A percentile compares a stretch with the other conserved stretches of the same genome.
These are phyloP conservation scores for Ormyrus rosae DNA, from an alignment of 2,888 invertebrate species.

Conservation along the genomic window DNA sequence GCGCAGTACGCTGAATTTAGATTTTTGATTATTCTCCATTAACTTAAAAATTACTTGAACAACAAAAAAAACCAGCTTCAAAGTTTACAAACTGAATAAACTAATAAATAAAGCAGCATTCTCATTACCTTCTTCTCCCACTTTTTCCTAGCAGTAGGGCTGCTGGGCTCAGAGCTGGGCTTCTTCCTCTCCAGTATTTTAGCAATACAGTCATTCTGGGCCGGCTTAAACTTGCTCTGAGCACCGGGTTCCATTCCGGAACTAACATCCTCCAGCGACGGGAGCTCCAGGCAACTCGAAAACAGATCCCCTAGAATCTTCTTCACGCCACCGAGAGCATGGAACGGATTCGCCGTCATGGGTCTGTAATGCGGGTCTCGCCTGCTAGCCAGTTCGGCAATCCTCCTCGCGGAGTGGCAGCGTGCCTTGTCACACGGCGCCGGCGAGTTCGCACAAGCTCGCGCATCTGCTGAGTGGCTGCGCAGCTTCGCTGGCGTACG, in stretches of 20 bases:
- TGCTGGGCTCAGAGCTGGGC: constrained; percentile 73
- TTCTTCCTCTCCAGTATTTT: constrained; percentile 73
- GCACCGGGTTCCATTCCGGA: constrained; percentile 73
- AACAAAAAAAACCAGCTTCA: no score
- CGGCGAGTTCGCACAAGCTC: constrained; percentile 70
- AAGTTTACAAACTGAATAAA: no score
- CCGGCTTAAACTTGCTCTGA: constrained; percentile 67
- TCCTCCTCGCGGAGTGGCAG: constrained; percentile 81
- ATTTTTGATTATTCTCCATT: no score
- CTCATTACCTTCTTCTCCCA: constrained; percentile 72
- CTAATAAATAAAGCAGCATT: no score
- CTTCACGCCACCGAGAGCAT: constrained; percentile 87
- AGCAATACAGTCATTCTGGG: constrained; percentile 72
- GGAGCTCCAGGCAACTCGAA: constrained; percentile 87
- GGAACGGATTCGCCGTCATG: constrained; percentile 83
- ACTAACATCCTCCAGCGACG: constrained; percentile 79
- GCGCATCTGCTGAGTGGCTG: constrained; percentile 73
- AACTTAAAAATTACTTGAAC: no score
- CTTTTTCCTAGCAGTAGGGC: constrained; percentile 73
- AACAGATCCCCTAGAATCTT: constrained; percentile 85
- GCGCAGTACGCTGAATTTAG: no score
- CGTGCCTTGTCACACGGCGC: constrained; percentile 86
- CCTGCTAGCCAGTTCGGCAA: constrained; percentile 91
- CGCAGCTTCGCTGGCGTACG: constrained; percentile 61
- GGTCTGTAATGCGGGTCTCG: constrained; percentile 90